Conservation (phyloP, 2,797 vertebrate genomes). For the Vultur gryphus region DNA sequence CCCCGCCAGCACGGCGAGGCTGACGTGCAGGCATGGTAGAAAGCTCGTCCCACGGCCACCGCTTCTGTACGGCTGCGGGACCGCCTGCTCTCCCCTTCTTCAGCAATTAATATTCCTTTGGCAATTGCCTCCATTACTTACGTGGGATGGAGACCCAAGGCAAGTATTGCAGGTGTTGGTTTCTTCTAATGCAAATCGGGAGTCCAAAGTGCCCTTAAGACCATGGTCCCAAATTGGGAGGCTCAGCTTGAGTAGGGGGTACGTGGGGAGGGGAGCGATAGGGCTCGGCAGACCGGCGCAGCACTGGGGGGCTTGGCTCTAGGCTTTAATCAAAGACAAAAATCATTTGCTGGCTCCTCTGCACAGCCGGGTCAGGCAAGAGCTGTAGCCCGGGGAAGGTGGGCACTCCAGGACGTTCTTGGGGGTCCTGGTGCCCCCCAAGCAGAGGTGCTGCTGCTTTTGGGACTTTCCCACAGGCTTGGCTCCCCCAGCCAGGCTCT, state of each 20-base stretch:
- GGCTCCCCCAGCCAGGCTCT: background rate
- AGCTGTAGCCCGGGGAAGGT: background rate
- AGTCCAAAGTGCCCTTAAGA: background rate
- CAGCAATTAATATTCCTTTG: background rate
- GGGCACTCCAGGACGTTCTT: fast-evolving
- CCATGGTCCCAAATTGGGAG: background rate
- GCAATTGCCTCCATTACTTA: background rate
- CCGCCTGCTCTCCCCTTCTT: background rate
- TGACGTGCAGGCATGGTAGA: fast-evolving
- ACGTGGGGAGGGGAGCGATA: background rate
- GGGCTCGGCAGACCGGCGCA: background rate
- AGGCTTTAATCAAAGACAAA: background rate
- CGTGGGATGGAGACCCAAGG: background rate
- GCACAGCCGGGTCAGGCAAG: background rate
- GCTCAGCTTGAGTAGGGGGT: background rate
- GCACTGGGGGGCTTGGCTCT: background rate
- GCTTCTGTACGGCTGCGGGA: fast-evolving
- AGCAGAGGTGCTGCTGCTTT: background rate
- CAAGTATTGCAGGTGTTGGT: background rate
- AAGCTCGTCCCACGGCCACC: background rate
- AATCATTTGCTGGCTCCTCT: background rate
- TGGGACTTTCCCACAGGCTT: fast-evolving
- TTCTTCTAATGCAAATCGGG: background rate
- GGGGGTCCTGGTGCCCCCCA: background rate
- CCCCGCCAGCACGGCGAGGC: fast-evolving